Percentiles rank a stretch among this genome's conserved stretches.
Conservation (phyloP, 2,888 invertebrate genomes). For the Charanyca ferruginea region DNA sequence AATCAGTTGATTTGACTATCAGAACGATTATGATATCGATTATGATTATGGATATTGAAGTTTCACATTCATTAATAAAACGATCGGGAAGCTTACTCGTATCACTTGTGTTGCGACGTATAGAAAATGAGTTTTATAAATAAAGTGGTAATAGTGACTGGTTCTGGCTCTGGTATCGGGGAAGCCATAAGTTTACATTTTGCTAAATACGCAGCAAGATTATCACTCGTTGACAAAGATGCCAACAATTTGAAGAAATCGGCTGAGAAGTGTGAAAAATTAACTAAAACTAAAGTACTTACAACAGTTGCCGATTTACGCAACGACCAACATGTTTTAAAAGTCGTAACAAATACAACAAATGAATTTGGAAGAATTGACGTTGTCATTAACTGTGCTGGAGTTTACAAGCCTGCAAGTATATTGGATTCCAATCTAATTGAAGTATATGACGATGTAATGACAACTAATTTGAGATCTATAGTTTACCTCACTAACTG, state of each 20-base stretch:
- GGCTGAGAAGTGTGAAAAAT: constrained; percentile 65
- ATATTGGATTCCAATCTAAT: constrained; percentile 66
- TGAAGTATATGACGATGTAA: constrained; percentile 67
- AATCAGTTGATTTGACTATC: constrained; percentile 20
- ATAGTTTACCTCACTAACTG: constrained; percentile 67
- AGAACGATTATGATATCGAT: constrained; percentile 40
- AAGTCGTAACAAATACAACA: constrained; percentile 66
- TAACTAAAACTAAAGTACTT: constrained; percentile 68
- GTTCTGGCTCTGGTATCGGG: constrained; percentile 75
- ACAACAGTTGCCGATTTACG: constrained; percentile 67
- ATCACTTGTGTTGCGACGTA: constrained; percentile 12
- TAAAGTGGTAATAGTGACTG: constrained; percentile 74
- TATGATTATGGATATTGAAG: constrained; percentile 11
- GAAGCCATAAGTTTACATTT: constrained; percentile 71
- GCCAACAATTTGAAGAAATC: constrained; percentile 63
- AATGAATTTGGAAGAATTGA: constrained; percentile 70
- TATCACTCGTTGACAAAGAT: constrained; percentile 71
- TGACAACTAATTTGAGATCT: constrained; percentile 72
- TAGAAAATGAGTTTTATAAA: constrained; percentile 72
- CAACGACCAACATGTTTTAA: constrained; percentile 66
- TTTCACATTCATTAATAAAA: constrained; percentile 16
- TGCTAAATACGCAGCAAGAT: constrained; percentile 71
- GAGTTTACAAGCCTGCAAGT: constrained; percentile 56
- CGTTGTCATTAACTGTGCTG: constrained; percentile 73
- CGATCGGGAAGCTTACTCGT: background rate